A percentile compares a stretch with the other conserved stretches of the same genome.
These are phyloP conservation scores for Indicator maculatus DNA, from an alignment of 2,113 vertebrate genomes.

Conservation along the genomic window DNA sequence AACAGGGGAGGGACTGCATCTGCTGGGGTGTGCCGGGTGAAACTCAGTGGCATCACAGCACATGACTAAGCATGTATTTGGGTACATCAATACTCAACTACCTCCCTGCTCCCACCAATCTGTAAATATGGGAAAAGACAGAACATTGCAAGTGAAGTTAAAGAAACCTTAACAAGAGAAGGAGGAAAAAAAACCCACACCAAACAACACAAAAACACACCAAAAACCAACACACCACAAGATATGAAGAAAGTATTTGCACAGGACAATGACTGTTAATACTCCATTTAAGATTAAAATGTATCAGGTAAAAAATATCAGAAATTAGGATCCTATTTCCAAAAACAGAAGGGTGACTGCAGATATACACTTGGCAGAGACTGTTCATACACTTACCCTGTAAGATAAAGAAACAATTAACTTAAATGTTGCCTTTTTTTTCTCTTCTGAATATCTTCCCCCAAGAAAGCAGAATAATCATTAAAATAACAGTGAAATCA, in stretches of 20 bases:
- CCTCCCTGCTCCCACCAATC: neutral
- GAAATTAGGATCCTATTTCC: neutral
- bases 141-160: neutral
- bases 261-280: neutral
- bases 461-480: neutral
- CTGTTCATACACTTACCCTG: neutral
- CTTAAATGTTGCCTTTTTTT: neutral
- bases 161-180: neutral
- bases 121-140: rapidly evolving
- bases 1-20: neutral
- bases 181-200: no score
- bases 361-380: neutral
- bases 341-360: neutral
- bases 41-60: constrained; percentile 9
- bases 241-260: neutral
- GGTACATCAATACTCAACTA: neutral
- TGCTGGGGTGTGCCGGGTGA: constrained; percentile 1
- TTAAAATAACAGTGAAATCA: neutral
- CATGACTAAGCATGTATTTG: neutral
- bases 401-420: neutral
- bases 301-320: neutral
- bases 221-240: neutral
- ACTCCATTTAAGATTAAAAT: neutral
- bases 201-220: no score
- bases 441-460: neutral